Evolutionary conservation across 2,888 invertebrate species (phyloP), one percentile per base, ranked within the genome.

Genomic region (Subacronicta megacephala): DNA sequence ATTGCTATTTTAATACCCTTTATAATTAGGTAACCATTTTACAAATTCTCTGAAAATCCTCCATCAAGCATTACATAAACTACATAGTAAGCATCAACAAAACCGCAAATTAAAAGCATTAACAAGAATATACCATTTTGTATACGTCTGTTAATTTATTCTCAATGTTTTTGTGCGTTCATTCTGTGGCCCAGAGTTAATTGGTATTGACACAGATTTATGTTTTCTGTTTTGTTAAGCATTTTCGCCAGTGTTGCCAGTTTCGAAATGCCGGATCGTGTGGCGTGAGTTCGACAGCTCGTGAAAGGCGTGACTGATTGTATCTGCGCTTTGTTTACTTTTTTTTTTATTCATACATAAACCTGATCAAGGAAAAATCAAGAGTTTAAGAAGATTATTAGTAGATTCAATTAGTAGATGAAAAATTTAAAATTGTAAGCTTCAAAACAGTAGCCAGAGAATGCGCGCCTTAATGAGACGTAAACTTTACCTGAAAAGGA

Each of bases 201-300:
- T 86, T 86, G 85, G 81, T 85, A 83, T 86, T 80, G 86, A 84
- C 83, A 76, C 72, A 79, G 84, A 86, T 86, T 85, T 86, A 86
- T 83, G 82, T 74, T 72, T 75, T 77, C 62, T 78, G 77, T 80
- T 75, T 71, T 73, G 75, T 77, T 77, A 66, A 74, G 72, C 70
- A 65, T 65, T 76, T 72, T 75, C 54, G 58, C 53, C 60, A 58
- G 47, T 62, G 65, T 66, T 57, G 44, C 58, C 43, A 20, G 56
- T 49, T 62, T 37, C 23, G 49, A 45, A 62, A 62, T 62, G 54
- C 29, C 17, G 61, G 44, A 67, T 61, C 67, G 62, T 61, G 62
- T 7, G 64, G 54, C 37, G 53, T 44, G 53, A 61, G 61, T 57
- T 69, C 57, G 53, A 57, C 71, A 64, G 50, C 52, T 70, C 41